Evolutionary conservation across 2,113 vertebrate genomes (phyloP).

Genomic region (Saguinus imperator): DNA sequence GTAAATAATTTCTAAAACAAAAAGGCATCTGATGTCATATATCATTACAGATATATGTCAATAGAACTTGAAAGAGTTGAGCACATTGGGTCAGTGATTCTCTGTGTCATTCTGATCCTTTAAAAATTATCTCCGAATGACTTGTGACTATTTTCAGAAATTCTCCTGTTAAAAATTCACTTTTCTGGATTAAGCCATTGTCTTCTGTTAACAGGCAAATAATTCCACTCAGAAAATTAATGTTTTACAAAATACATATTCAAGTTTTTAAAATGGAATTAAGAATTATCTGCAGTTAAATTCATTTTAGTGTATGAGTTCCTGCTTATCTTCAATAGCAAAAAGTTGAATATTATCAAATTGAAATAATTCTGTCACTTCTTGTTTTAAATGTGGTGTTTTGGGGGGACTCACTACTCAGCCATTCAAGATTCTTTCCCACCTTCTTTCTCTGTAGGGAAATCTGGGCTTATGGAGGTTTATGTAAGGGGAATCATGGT

Average conservation of each 20-base stretch:
- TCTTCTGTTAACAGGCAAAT: slow-evolving; percentile 9
- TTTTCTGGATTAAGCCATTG: neutral
- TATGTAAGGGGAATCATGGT: neutral
- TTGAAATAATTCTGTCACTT: neutral
- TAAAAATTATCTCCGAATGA: neutral
- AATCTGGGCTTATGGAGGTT: neutral
- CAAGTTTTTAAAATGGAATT: neutral
- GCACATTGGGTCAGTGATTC: neutral
- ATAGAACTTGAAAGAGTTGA: neutral
- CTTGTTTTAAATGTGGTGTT: neutral
- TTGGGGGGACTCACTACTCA: neutral
- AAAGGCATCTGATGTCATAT: neutral
- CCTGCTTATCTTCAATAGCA: neutral
- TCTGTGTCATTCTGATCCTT: neutral
- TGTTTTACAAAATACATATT: neutral
- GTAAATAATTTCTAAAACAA: slow-evolving; percentile 32
- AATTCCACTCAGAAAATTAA: neutral
- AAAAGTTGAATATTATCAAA: neutral
- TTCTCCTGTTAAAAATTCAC: neutral
- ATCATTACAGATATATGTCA: neutral
- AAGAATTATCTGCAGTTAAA: neutral
- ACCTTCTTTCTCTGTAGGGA: neutral
- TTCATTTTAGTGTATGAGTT: neutral
- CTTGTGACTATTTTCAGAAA: neutral
- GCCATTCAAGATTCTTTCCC: neutral